Conservation (phyloP, 2,113 vertebrate genomes). For the Corynorhinus townsendii region DNA sequence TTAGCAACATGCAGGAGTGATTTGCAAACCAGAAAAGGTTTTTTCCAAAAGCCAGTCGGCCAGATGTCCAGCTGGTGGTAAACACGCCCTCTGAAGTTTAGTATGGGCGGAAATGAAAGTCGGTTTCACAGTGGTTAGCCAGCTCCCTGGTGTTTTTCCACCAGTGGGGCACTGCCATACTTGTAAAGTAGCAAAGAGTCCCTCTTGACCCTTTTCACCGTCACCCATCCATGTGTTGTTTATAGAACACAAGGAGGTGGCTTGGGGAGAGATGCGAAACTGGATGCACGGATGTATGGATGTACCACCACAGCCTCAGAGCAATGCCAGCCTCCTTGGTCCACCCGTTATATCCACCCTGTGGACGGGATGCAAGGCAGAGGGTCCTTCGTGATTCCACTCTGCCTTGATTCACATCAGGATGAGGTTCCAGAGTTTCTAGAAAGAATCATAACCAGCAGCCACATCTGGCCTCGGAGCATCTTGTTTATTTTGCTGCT, state of each 20-base stretch:
- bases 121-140: constrained; percentile 32
- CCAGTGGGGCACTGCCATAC: not conserved
- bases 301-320: not conserved
- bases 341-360: not conserved
- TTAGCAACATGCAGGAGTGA: constrained; percentile 33
- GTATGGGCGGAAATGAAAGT: constrained; percentile 9
- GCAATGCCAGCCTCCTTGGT: fast-evolving
- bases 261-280: fast-evolving
- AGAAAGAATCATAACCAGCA: not conserved
- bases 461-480: not conserved
- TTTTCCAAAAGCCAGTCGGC: constrained; percentile 28
- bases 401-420: not conserved
- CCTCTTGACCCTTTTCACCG: not conserved
- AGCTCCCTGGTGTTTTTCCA: not conserved
- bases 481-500: constrained; percentile 42
- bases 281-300: no score
- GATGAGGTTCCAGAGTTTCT: not conserved
- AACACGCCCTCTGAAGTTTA: constrained; percentile 21
- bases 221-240: not conserved
- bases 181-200: not conserved
- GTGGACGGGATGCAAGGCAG: not conserved
- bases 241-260: not conserved
- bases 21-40: constrained; percentile 42
- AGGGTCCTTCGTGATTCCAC: not conserved
- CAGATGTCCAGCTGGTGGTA: not conserved